Evolutionary conservation across 2,113 vertebrate genomes (phyloP), one percentile per base, ranked within the genome.

Genomic region (Aspiorhynchus laticeps): DNA sequence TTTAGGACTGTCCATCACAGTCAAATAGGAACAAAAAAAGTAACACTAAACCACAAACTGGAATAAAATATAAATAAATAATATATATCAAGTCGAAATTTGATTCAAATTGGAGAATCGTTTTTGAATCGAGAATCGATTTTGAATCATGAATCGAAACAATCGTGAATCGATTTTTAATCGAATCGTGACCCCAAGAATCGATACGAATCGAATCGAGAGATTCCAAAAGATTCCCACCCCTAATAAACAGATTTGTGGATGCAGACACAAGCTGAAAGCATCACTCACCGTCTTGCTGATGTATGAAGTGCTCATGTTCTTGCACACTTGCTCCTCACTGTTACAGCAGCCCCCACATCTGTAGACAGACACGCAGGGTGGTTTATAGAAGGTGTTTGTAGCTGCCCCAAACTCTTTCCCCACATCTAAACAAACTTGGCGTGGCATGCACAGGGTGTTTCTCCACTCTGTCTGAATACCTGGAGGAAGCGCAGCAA

Each of bases 341-440:
- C 97, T 98, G 96, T 99, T 98, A 93, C 98, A 99, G 96, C 98
- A 99, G 89, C 98, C 98, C 92, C 98, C 98, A 97, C 98, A 99
- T 97, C 98, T 98, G 97, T 98, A 97, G 95, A 97, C 95, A 94
- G 97, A 98, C 94, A 99, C 97, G 96, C 98, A 99, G 91, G 98
- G 97, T 87, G 98, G 98, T 96, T 99, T 99, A 96, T 98, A 99
- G 97, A 99, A 99, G 95, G 96, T 96, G 96, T 98, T 98, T 95
- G 98, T 98, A 89, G 97, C 95, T 91, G 97, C 97, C 95, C 97
- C 98, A 94, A 97, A 98, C 94, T 99, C 98, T 94, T 97, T 98
- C 94, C 96, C 98, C 95, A 99, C 98, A 95, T 99, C 98, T 95
- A 99, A 94, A 96, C 97, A 99, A 93, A 98, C 97, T 95, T 99